Base-by-base conservation (phyloP, 2,797 vertebrate genomes). In the Dendrocincla fuliginosa region DNA sequence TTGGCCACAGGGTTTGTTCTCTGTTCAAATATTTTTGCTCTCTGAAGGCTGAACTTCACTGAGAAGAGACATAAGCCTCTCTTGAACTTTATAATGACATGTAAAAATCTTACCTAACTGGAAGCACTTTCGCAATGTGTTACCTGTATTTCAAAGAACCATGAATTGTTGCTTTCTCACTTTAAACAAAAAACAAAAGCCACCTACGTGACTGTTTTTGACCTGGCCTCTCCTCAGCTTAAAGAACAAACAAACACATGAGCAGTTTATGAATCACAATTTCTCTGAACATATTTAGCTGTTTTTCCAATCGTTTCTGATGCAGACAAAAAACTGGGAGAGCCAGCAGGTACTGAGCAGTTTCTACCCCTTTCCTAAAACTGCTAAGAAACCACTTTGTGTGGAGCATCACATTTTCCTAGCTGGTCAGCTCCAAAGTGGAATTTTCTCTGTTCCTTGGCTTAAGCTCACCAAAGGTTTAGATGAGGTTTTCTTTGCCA, bases 361-460 rank as follows among this genome's bases (percentile, higher is more conserved):
- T 89, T 90, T 88, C 92, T 95, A 39, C 53, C 47, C 93, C 83
- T 90, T 93, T 84, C 53, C 89, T 84, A 74, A 95, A 95, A 88
- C 90, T 96, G 94, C 94, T 96, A 91, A 91, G 87, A 71, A 96
- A 93, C 85, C 46, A 22, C 75, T 81, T 47, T 84, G 52, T 88
- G 82, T 63, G 59, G 59, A 94, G 91, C 87, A 96, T 95, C 96
- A 96, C 63, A 94, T 95, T 96, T 97, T 96, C 94, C 96, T 86
- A 94, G 84, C 70, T 70, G 95, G 85, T 96, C 94, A 94, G 55
- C 83, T 90, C 93, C 6, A 0, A 95, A 95, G 89, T 93, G 91
- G 96, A 96, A 97, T 97, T 96, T 96, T 96, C 94, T 95, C 94
- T 64, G 90, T 94, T 93, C 87, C 80, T 65, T 96, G 95, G 93